Evolutionary conservation across 2,888 invertebrate species (phyloP), one percentile per base, ranked within the genome.

Genomic region (Troilus luridus): DNA sequence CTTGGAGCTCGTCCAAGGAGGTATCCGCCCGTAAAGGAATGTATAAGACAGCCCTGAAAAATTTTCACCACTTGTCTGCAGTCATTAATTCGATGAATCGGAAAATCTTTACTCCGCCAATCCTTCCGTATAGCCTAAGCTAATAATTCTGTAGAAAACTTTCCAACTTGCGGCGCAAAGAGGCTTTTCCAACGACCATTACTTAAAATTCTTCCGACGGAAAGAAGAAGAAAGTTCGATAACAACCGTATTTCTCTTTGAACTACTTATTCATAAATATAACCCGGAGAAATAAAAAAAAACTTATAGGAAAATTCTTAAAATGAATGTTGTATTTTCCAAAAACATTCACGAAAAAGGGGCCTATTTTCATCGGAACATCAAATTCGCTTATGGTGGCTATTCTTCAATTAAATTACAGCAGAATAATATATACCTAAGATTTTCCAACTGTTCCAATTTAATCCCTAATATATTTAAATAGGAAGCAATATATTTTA

Each of bases 1-100:
- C n/a, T 85, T 85, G 85, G 85, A 85, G 56, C 56, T 56, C 85
- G n/a, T 85, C 85, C 85, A 85, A 85, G 85, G 56, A 56, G 85
- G 56, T 85, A 85, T n/a, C 85, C 54, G 19, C n/a, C 85, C 85
- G 85, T 85, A 85, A 85, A 56, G 85, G 56, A 85, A 85, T 85
- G 54, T 56, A 56, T n/a, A n/a, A 85, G 85, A 56, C 56, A 56
- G 85, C n/a, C 1, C 56, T 85, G 85, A 85, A 85, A 85, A 85
- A 85, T 85, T 54, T 54, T 85, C 85, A 85, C 56, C 85, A 58
- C 85, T 85, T 58, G 85, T 58, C 85, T 85, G 85, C 85, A 85
- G 56, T 54, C 85, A 85, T 54, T 85, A 56, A 85, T 85, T 56
- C 85, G 56, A 85, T 85, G 85, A 85, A 56, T 85, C 56, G 85